Base-by-base conservation (phyloP, 1,140 invertebrate genomes). In the Drosophila suzukii region DNA sequence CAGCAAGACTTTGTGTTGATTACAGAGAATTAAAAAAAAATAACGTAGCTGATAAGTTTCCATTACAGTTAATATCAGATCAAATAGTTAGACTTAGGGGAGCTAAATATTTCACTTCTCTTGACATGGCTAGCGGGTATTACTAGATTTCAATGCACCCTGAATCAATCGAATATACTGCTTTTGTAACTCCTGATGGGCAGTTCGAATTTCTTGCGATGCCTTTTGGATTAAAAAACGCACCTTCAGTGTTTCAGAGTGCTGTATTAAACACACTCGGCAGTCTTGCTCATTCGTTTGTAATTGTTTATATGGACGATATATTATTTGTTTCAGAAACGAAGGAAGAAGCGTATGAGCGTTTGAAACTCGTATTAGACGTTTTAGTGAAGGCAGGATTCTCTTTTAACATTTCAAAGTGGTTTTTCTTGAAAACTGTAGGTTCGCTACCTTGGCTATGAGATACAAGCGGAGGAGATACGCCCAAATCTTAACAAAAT, bases 261-360 rank as follows among this genome's bases (percentile, higher is more conserved):
- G n/a, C n/a, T n/a, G n/a, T n/a, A n/a, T n/a, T n/a, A 6, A 56
- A 56, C 0, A 6, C 34, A 27, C 36, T 56, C 7, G 36, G 36
- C 6, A 27, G 20, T 7, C 20, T 41, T 27, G 36, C 54, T 27
- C 10, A 30, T 57, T 43, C n/a, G 10, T 43, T 43, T 30, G 24
- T 43, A 43, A 56, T 43, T 1, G 38, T 43, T 13, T 56, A 39
- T 24, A 39, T 51, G 27, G n/a, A 32, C 20, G 44, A 34, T 51
- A 32, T 34, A 32, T 17, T 47, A 8, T 4, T 51, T 32, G 27
- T 51, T 11, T 51, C 27, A 6, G 20, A 27, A 51, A 47, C 11
- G 1, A 47, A 27, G 12, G 49, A 51, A 32, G 12, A 15, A 12
- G 17, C 17, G 2, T 24, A 6, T 8, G 44, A 47, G 10, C 8